These are phyloP conservation scores for Quiscalus mexicanus DNA, from an alignment of 2,113 vertebrate species.

Conservation along the genomic window DNA sequence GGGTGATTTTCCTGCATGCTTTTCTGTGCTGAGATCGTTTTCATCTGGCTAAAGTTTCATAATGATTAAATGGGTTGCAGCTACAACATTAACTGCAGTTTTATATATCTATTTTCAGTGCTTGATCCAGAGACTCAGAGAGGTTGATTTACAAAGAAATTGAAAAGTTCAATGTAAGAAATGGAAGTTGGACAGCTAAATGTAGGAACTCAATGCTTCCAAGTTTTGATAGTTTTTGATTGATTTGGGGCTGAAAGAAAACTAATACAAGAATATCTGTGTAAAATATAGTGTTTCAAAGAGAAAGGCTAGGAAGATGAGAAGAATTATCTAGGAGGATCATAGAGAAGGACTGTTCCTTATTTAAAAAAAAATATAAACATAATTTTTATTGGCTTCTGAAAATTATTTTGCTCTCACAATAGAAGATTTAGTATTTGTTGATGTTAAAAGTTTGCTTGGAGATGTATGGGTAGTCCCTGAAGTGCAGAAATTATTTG, in stretches of 20 bases:
- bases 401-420: background rate
- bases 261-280: background rate
- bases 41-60: background rate
- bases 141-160: background rate
- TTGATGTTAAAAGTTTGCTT: background rate
- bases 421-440: background rate
- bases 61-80: background rate
- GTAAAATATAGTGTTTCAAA: background rate
- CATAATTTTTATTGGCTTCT: background rate
- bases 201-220: background rate
- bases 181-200: background rate
- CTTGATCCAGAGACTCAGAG: background rate
- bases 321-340: background rate
- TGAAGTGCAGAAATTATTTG: background rate
- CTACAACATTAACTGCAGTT: background rate
- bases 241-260: background rate
- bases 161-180: background rate
- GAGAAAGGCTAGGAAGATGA: rapidly evolving
- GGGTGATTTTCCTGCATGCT: background rate
- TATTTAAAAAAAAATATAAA: background rate
- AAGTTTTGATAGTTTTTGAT: background rate
- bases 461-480: background rate
- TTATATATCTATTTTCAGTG: background rate
- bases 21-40: background rate
- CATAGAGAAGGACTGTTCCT: background rate